phyloP scores from a whole-genome alignment of 2,888 invertebrate genomes.

The Eilema sororculum region DNA sequence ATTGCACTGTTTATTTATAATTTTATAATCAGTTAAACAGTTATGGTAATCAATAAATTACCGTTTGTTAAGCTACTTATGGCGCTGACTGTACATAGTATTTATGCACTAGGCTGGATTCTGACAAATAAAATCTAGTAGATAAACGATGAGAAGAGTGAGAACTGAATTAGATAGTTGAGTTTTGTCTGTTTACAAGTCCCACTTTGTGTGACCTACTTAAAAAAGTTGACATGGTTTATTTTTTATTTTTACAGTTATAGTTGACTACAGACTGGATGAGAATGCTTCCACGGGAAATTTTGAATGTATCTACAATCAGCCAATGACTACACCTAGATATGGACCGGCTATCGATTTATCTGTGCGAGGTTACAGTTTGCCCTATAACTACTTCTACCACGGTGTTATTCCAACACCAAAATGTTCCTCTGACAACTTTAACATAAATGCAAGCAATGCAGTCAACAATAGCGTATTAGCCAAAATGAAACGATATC shows the following conservation, averaged over 20 bases:
- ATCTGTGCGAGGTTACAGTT: conserved; percentile 61
- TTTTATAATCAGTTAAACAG: too few relatives aligned
- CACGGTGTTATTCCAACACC: conserved; percentile 65
- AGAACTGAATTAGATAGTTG: too few relatives aligned
- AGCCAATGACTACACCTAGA: conserved; percentile 69
- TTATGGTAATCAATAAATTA: too few relatives aligned
- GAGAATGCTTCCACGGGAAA: conserved; percentile 84
- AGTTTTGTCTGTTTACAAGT: too few relatives aligned
- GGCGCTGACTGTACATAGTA: too few relatives aligned
- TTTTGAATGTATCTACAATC: conserved; percentile 86
- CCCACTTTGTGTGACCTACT: background rate
- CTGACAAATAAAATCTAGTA: too few relatives aligned
- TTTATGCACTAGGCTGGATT: too few relatives aligned
- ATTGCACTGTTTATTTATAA: too few relatives aligned
- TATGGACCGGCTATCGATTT: conserved; percentile 66
- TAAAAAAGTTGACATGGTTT: background rate
- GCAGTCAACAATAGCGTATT: conserved; percentile 62
- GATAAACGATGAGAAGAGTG: too few relatives aligned
- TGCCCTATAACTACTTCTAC: conserved; percentile 75
- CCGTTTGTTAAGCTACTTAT: too few relatives aligned
- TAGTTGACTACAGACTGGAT: conserved; percentile 80
- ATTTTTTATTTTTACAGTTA: conserved; percentile 70
- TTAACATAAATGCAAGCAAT: conserved; percentile 54
- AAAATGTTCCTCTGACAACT: conserved; percentile 50
- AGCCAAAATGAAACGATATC: conserved; percentile 61